Evolutionary conservation across 2,113 vertebrate species (phyloP).

Genomic region (Perccottus glenii): DNA sequence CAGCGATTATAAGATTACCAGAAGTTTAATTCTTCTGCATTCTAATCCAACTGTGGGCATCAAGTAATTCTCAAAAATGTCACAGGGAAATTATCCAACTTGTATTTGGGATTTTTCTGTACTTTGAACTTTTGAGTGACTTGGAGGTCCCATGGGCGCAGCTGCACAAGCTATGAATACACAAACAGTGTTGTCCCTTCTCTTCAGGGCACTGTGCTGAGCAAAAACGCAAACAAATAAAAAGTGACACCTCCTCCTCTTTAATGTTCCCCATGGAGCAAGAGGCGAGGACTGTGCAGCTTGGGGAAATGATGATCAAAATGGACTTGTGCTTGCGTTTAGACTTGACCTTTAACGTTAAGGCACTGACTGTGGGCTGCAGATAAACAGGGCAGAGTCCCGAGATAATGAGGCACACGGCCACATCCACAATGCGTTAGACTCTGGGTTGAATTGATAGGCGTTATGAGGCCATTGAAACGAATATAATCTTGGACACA

Average conservation of each 20-base stretch:
- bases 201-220: conserved; percentile 33
- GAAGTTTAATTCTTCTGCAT: conserved; percentile 55
- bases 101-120: background rate
- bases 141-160: conserved; percentile 48
- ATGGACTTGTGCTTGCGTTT: conserved; percentile 18
- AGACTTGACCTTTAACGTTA: conserved; percentile 54
- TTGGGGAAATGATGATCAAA: conserved; percentile 17
- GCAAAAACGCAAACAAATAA: conserved; percentile 37
- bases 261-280: conserved; percentile 18
- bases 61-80: conserved; percentile 5
- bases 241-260: conserved; percentile 48
- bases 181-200: conserved; percentile 37
- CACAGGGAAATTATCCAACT: background rate
- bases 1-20: conserved; percentile 62
- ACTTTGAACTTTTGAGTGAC: conserved; percentile 25
- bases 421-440: conserved; percentile 5
- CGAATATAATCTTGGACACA: background rate
- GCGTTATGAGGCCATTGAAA: conserved; percentile 15
- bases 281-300: background rate
- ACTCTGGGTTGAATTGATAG: background rate
- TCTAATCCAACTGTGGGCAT: conserved; percentile 48
- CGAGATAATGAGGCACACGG: conserved; percentile 43
- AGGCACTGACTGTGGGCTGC: conserved; percentile 29
- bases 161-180: conserved; percentile 45
- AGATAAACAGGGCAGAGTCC: conserved; percentile 56